Evolutionary conservation across 2,888 invertebrate genomes (phyloP).

Genomic region (Amiota minor): DNA sequence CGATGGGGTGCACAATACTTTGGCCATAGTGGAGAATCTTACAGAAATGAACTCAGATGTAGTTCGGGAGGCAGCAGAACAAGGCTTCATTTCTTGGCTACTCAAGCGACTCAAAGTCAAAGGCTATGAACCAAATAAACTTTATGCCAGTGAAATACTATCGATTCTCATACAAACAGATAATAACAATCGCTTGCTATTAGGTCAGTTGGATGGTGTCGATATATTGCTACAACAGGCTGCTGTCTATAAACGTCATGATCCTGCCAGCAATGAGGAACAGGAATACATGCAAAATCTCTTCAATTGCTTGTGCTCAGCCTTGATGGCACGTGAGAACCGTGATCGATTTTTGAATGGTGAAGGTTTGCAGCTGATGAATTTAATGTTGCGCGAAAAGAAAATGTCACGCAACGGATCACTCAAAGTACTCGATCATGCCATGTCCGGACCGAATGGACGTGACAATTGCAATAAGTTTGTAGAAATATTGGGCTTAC

Average conservation of each 20-base stretch:
- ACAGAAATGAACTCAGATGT: slow-evolving; percentile 91
- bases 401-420: slow-evolving; percentile 97
- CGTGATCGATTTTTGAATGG: slow-evolving; percentile 92
- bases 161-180: slow-evolving; percentile 95
- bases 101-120: slow-evolving; percentile 90
- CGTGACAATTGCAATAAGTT: slow-evolving; percentile 97
- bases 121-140: slow-evolving; percentile 93
- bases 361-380: slow-evolving; percentile 99
- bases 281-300: slow-evolving; percentile 99
- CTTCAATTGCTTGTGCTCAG: slow-evolving; percentile 95
- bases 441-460: slow-evolving; percentile 94
- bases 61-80: slow-evolving; percentile 88
- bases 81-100: slow-evolving; percentile 93
- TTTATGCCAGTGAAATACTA: slow-evolving; percentile 96
- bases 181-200: slow-evolving; percentile 83
- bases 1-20: slow-evolving; percentile 95
- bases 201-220: slow-evolving; percentile 94
- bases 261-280: slow-evolving; percentile 92
- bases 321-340: slow-evolving; percentile 90
- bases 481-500: slow-evolving; percentile 95
- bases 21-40: slow-evolving; percentile 93
- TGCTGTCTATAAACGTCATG: slow-evolving; percentile 95
- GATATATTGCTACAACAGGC: slow-evolving; percentile 96
- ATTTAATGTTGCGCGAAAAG: slow-evolving; percentile 97
- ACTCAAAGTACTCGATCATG: slow-evolving; percentile 97